Evolutionary conservation across 2,797 vertebrate species (phyloP), one percentile per base, ranked within the genome.

Genomic region (Myotis daubentonii): DNA sequence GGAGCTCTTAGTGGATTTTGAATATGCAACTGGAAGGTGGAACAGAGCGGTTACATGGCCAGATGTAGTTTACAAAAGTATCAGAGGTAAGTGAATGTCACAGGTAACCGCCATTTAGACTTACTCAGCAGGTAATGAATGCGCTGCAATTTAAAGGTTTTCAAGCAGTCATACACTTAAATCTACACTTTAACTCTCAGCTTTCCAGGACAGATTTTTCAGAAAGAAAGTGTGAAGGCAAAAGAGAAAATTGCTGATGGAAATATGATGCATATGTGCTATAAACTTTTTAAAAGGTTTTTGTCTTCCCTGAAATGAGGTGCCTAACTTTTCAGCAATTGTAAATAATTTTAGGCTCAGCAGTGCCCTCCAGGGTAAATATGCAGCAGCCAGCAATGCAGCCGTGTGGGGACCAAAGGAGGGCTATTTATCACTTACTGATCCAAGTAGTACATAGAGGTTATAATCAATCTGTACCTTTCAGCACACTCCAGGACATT

Each of bases 381-480:
- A 78, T 57, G 41, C 23, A 51, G 17, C n/a, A 86, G 22, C 3
- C 25, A 72, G 22, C 15, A 41, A 1, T 36, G 3, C 4, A 91
- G 47, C 5, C 5, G 55, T 74, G n/a, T 79, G 28, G 75, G 87
- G 62, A 51, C 25, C 75, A 95, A 71, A 94, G 17, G 65, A 88
- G 53, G 85, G 5, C 0, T 1, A 96, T 94, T 87, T 57, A 89
- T 94, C 66, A 94, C 70, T 78, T 86, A 95, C 25, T 85, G 51
- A 87, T 93, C 57, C 25, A 91, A 91, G 41, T 75, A 62, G 70
- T 95, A 95, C 96, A 93, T n/a, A 68, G 28, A 95, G 53, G 28
- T 94, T 89, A 55, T 74, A 76, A 95, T 96, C 86, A 94, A 94
- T 94, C 80, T 91, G 76, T 60, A 81, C 36, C 70, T 74, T 88